Conservation (phyloP, 2,888 invertebrate genomes). For the Nomada ruficornis region DNA sequence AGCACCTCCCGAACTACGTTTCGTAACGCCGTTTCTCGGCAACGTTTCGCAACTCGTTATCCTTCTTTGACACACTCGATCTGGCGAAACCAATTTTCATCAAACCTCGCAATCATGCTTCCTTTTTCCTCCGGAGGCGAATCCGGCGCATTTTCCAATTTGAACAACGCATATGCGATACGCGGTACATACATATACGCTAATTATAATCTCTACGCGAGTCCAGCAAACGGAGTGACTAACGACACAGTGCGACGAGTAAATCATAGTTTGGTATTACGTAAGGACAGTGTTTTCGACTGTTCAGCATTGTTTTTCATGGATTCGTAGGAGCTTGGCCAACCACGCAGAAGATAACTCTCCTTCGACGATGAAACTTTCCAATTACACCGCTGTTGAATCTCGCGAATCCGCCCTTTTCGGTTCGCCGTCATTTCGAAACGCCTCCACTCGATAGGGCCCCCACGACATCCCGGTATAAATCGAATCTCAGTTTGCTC, state of each 20-base stretch:
- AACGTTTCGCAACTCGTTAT: constrained; percentile 13
- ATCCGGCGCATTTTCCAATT: neutral
- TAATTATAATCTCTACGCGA: constrained; percentile 62
- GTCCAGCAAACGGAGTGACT: constrained; percentile 23
- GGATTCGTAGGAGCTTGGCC: constrained; percentile 6
- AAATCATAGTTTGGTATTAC: constrained; percentile 42
- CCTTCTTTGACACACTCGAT: neutral
- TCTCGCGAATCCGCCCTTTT: neutral
- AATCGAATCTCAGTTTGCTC: constrained; percentile 17
- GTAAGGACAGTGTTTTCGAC: constrained; percentile 34
- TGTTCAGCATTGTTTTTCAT: constrained; percentile 25
- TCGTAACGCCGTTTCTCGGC: constrained; percentile 5
- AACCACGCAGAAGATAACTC: constrained; percentile 6
- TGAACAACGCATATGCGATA: neutral
- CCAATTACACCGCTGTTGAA: neutral
- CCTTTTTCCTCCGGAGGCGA: no score
- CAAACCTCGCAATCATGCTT: neutral
- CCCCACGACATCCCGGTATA: neutral
- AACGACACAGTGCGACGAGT: constrained; percentile 20
- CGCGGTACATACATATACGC: neutral
- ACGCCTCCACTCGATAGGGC: neutral
- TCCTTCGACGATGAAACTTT: constrained; percentile 5
- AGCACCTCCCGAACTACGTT: neutral
- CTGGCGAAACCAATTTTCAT: neutral
- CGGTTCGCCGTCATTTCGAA: neutral